Percentiles rank a stretch among this genome's conserved stretches.
Conservation (phyloP, 2,797 vertebrate genomes). For the Anisognathus igniventris region DNA sequence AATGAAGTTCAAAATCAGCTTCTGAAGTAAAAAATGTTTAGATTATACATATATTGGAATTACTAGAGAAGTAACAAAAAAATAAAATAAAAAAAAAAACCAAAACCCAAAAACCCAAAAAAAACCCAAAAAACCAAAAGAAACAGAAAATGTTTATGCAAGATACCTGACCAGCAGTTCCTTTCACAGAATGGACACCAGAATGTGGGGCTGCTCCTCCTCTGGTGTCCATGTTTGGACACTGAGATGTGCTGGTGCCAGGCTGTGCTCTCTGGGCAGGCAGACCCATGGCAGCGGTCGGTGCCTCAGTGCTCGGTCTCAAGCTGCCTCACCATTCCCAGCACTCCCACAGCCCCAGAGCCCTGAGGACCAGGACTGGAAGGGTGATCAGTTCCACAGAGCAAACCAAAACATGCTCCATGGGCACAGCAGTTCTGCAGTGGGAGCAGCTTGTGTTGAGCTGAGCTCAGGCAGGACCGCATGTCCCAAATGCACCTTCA, state of each 20-base stretch:
- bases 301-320: not conserved
- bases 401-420: fast-evolving
- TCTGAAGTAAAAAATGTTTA: conserved; percentile 42
- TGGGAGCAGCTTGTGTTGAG: fast-evolving
- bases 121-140: not conserved
- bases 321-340: not conserved
- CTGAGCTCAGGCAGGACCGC: not conserved
- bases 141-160: not conserved
- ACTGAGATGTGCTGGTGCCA: fast-evolving
- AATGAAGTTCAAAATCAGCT: conserved; percentile 48
- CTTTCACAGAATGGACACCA: not conserved
- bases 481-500: not conserved
- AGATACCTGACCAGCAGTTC: conserved; percentile 61
- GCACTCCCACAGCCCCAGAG: fast-evolving
- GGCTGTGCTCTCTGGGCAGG: fast-evolving
- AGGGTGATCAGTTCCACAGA: fast-evolving
- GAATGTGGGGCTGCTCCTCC: not conserved
- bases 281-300: not conserved
- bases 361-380: not conserved
- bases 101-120: not conserved
- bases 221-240: fast-evolving
- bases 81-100: not conserved
- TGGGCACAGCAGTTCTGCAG: not conserved
- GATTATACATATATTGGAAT: conserved; percentile 41
- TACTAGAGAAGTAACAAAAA: conserved; percentile 52